These are phyloP conservation scores for Apotomis turbidana DNA, from an alignment of 2,888 invertebrate species.

Conservation along the genomic window DNA sequence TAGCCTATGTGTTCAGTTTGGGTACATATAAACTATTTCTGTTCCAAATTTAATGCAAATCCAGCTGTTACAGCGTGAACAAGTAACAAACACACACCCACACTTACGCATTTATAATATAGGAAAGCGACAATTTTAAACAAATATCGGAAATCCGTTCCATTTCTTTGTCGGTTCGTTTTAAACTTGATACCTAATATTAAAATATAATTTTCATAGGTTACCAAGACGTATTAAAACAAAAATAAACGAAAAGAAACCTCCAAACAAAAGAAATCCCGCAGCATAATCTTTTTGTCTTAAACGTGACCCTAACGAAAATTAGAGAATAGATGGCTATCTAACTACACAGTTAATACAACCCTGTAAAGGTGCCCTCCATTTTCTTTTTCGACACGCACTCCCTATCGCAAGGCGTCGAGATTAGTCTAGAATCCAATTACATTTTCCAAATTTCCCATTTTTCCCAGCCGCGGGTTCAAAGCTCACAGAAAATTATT, in stretches of 20 bases:
- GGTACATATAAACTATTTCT: too few relatives aligned
- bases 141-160: too few relatives aligned
- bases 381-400: constrained; percentile 69
- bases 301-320: constrained; percentile 5
- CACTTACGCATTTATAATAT: too few relatives aligned
- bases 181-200: too few relatives aligned
- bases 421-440: constrained; percentile 81
- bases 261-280: constrained; percentile 12
- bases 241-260: constrained; percentile 10
- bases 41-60: too few relatives aligned
- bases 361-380: constrained; percentile 30
- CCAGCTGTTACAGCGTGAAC: too few relatives aligned
- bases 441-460: constrained; percentile 80
- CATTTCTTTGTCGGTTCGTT: too few relatives aligned
- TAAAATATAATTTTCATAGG: too few relatives aligned
- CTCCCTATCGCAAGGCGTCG: constrained; percentile 70
- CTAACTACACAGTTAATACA: constrained; percentile 21
- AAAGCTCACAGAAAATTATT: constrained; percentile 82
- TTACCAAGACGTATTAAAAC: not conserved
- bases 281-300: constrained; percentile 17
- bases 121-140: too few relatives aligned
- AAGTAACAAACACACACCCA: too few relatives aligned
- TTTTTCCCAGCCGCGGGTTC: constrained; percentile 78
- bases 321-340: constrained; percentile 24
- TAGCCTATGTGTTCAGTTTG: too few relatives aligned